These are phyloP conservation scores for Magallana angulata DNA, from an alignment of 1,140 invertebrate genomes.

Conservation along the genomic window DNA sequence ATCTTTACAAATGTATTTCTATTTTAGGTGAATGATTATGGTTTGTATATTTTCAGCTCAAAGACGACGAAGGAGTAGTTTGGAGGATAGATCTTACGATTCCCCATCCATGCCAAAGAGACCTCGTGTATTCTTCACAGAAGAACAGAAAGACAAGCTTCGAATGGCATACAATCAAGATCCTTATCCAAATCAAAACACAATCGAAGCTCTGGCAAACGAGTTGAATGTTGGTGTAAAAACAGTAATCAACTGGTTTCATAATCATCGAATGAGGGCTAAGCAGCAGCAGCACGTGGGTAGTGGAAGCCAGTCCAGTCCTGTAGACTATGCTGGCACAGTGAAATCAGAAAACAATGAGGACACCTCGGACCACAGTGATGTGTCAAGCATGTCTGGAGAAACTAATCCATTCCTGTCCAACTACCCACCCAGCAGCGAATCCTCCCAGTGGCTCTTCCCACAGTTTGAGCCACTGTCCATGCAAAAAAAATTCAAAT, in stretches of 20 bases:
- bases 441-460: slow-evolving; percentile 77
- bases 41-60: slow-evolving; percentile 61
- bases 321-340: slow-evolving; percentile 31
- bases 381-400: slow-evolving; percentile 77
- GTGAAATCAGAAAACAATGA: slow-evolving; percentile 71
- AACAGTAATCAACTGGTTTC: slow-evolving; percentile 98
- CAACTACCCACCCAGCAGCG: slow-evolving; percentile 59
- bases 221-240: slow-evolving; percentile 95
- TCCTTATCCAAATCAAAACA: slow-evolving; percentile 96
- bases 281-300: slow-evolving; percentile 83
- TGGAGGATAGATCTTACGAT: slow-evolving; percentile 72
- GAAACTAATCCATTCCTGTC: slow-evolving; percentile 63
- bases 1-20: background rate
- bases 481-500: slow-evolving; percentile 63
- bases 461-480: slow-evolving; percentile 76
- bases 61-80: slow-evolving; percentile 70
- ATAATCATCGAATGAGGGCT: slow-evolving; percentile 98
- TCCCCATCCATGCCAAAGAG: slow-evolving; percentile 74
- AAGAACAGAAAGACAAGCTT: slow-evolving; percentile 98
- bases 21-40: background rate
- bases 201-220: slow-evolving; percentile 95
- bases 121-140: slow-evolving; percentile 93
- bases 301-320: slow-evolving; percentile 37
- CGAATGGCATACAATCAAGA: slow-evolving; percentile 95
- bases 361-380: slow-evolving; percentile 77